These are phyloP conservation scores for Thalpophila matura DNA, from an alignment of 2,888 invertebrate genomes.

Conservation along the genomic window DNA sequence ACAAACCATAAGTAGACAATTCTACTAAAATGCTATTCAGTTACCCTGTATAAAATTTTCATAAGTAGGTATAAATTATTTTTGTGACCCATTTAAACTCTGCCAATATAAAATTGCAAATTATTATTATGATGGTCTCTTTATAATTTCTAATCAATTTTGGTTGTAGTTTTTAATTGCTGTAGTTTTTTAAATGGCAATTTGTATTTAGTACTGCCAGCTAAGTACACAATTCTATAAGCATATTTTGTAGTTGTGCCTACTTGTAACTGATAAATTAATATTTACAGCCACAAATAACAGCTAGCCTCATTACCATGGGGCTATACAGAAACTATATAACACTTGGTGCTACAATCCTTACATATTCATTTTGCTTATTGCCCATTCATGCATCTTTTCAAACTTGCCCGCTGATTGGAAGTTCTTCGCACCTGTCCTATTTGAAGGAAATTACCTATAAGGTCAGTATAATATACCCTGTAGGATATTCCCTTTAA, in stretches of 20 bases:
- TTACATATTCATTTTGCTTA: slow-evolving; percentile 3
- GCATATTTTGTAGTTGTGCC: not conserved
- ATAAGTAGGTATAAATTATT: not conserved
- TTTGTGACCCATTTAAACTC: not conserved
- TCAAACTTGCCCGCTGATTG: slow-evolving; percentile 13
- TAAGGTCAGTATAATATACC: slow-evolving; percentile 36
- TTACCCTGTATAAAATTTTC: not conserved
- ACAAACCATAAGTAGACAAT: not conserved
- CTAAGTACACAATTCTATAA: not conserved
- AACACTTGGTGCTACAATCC: not conserved
- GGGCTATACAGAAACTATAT: slow-evolving; percentile 1
- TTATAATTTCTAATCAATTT: not conserved
- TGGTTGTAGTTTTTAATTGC: not conserved
- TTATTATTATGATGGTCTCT: not conserved
- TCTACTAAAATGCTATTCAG: not conserved
- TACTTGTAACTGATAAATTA: not conserved
- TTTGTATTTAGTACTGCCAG: not conserved
- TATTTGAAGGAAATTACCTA: slow-evolving; percentile 21
- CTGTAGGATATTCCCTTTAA: not conserved
- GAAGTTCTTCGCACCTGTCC: not conserved
- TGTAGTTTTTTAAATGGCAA: not conserved
- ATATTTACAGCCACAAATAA: not conserved
- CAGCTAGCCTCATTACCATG: slow-evolving; percentile 5
- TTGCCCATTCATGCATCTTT: not conserved
- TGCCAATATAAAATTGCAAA: not conserved